Conservation (phyloP, 2,113 vertebrate species). For the Cynocephalus volans region DNA sequence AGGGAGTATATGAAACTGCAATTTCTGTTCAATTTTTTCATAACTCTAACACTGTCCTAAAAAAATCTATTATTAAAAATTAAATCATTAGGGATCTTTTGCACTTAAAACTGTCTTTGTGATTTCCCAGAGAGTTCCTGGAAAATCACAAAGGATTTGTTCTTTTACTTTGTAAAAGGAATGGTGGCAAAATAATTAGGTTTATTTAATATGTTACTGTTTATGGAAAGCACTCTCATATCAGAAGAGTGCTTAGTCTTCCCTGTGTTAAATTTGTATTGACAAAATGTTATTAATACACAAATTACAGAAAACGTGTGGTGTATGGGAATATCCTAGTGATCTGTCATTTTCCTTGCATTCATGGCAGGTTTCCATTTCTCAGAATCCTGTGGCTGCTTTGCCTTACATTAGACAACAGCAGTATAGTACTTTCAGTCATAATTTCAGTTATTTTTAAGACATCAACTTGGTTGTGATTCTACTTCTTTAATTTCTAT, state of each 20-base stretch:
- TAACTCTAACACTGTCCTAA: background rate
- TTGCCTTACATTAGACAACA: background rate
- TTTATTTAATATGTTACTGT: background rate
- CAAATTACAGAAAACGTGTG: background rate
- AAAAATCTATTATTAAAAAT: background rate
- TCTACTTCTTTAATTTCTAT: background rate
- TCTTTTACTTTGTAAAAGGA: background rate
- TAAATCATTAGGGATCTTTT: background rate
- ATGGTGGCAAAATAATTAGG: background rate
- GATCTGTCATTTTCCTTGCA: background rate
- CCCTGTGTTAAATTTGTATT: background rate
- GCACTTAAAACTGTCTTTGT: background rate
- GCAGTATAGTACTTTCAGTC: background rate
- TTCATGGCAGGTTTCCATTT: background rate
- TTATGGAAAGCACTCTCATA: background rate
- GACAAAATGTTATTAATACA: background rate
- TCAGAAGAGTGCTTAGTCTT: background rate
- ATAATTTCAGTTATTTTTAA: slow-evolving; percentile 32
- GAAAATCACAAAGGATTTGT: background rate
- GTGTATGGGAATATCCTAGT: background rate
- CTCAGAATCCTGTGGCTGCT: background rate
- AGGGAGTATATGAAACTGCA: background rate
- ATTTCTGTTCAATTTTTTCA: background rate
- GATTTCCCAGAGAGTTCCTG: background rate
- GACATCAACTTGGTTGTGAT: background rate